phyloP scores from a whole-genome alignment of 2,113 vertebrate genomes.

The Periophthalmus modestus region DNA sequence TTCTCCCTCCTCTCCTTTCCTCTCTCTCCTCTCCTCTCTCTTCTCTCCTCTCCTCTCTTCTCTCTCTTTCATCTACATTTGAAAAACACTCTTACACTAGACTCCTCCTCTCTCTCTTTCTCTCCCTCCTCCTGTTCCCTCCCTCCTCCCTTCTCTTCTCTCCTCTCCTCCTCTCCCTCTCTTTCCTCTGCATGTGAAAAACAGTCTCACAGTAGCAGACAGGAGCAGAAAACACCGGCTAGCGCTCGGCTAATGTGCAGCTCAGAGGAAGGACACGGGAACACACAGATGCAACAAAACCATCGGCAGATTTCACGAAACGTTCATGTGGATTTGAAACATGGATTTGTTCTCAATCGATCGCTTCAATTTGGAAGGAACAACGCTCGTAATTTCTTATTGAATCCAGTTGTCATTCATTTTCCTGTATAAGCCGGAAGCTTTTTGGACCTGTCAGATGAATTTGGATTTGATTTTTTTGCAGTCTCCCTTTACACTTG shows the following conservation, averaged over 20 bases:
- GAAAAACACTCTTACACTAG: not conserved
- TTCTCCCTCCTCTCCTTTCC: too few species aligned
- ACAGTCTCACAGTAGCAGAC: not conserved
- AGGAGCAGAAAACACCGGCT: not conserved
- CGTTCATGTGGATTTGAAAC: not conserved
- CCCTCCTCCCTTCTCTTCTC: not conserved
- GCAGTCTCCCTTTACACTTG: too few species aligned
- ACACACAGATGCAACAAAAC: not conserved
- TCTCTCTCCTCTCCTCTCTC: too few species aligned
- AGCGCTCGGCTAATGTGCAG: not conserved
- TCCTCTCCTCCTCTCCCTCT: not conserved
- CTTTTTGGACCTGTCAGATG: too few species aligned
- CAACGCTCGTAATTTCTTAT: not conserved
- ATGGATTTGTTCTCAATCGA: not conserved
- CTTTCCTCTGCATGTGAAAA: not conserved
- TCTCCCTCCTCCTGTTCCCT: not conserved
- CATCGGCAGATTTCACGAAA: not conserved
- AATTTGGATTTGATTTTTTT: too few species aligned
- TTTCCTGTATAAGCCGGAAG: not conserved
- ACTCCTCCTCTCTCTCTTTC: not conserved
- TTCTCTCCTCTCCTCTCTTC: too few species aligned
- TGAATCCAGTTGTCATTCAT: not conserved
- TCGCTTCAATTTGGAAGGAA: too few species aligned
- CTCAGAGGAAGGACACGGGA: too few species aligned
- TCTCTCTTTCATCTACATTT: too few species aligned